These are phyloP conservation scores for Anableps anableps DNA, from an alignment of 2,797 vertebrate genomes.

Conservation along the genomic window DNA sequence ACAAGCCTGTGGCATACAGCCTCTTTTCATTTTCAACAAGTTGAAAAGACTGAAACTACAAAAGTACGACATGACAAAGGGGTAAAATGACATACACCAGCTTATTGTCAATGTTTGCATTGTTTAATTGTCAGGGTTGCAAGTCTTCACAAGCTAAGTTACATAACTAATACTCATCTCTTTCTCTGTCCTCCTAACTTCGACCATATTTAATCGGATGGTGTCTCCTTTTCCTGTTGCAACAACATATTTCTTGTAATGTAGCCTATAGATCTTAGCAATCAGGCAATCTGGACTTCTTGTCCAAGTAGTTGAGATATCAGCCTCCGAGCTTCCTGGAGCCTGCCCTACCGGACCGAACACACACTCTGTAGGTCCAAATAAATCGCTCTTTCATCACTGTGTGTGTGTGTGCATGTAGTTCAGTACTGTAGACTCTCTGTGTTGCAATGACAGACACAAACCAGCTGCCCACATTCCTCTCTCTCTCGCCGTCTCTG, in stretches of 20 bases:
- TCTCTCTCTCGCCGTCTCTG: slow-evolving; percentile 53
- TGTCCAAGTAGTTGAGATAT: slow-evolving; percentile 60
- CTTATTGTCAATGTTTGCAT: too few relatives aligned
- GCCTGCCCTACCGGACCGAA: slow-evolving; percentile 51
- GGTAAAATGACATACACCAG: background rate
- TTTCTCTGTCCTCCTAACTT: background rate
- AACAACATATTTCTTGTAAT: slow-evolving; percentile 8
- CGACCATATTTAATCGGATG: slow-evolving; percentile 18
- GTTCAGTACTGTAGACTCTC: slow-evolving; percentile 77
- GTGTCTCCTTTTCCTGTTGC: background rate
- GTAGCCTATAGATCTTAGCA: slow-evolving; percentile 8
- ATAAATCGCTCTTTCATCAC: slow-evolving; percentile 78
- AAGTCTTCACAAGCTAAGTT: background rate
- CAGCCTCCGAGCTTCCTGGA: slow-evolving; percentile 55
- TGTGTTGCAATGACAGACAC: slow-evolving; percentile 81
- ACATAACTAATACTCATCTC: background rate
- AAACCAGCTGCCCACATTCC: slow-evolving; percentile 82
- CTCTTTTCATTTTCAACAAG: too few relatives aligned
- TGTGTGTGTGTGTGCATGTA: slow-evolving; percentile 46
- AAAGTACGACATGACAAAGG: background rate
- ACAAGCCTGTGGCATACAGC: too few relatives aligned
- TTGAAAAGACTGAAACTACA: background rate
- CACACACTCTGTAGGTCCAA: slow-evolving; percentile 70
- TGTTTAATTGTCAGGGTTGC: too few relatives aligned
- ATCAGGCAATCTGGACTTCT: slow-evolving; percentile 44